Base-by-base conservation (phyloP, 1,140 invertebrate genomes). In the Anastrepha obliqua region DNA sequence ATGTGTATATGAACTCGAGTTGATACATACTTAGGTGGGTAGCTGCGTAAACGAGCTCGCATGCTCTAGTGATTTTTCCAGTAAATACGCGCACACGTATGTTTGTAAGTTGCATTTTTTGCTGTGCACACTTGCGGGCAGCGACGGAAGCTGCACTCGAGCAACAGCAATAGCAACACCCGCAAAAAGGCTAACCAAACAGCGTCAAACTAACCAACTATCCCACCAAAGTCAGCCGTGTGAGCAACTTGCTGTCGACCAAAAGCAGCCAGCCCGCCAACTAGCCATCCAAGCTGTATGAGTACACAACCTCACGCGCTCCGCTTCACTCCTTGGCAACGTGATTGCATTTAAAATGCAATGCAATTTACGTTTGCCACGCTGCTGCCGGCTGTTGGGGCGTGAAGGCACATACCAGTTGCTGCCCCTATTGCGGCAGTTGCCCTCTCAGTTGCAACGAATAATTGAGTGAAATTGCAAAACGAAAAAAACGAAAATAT, bases 311-410 rank as follows among this genome's bases (percentile, higher is more conserved):
- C n/a, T 17, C n/a, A 58, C 47, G 17, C 74, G 11, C 20, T 8
- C 74, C n/a, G 8, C 9, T 6, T 13, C 47, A 3, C 9, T 13
- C 3, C 47, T 47, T 55, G n/a, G 20, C 44, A 55, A 51, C 47
- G 17, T 81, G 74, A 81, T 81, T 81, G 74, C 74, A 81, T 81
- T 81, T 81, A 81, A 81, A 81, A 81, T 81, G 74, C 47, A 81
- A 81, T 81, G 29, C 74, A 81, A 81, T 81, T 81, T 81, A 81
- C 47, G 17, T 29, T 81, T 81, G 74, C 47, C 44, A 51, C 47
- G 55, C 20, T 81, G 47, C 74, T 81, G 29, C 74, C 55, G 2
- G 47, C 47, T 7, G 20, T n/a, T 55, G 74, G 74, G n/a, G 74
- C 51, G 8, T 11, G 47, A 55, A 15, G 5, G 47, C 6, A 78